Base-by-base conservation (phyloP, 2,888 invertebrate species). In the Agrotis clavis region DNA sequence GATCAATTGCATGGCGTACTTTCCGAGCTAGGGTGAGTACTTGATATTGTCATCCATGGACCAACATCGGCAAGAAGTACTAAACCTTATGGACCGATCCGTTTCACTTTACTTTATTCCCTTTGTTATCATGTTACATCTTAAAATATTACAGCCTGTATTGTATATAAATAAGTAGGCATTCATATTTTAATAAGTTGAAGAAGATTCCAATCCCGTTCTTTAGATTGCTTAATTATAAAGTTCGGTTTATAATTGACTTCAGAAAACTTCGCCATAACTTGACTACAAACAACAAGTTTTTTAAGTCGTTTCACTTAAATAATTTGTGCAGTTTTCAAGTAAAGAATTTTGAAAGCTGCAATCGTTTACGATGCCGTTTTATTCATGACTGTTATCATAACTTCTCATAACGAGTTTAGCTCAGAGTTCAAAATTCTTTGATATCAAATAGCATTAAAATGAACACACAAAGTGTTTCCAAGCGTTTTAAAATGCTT, bases 171-270 rank as follows among this genome's bases (percentile, higher is more conserved):
- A 41, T 66, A 41, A 25, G n/a, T 35, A 30, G 16, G 6, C 35
- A 50, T 47, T 25, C 48, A 67, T 67, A 50, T 30, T 77, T 57
- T 50, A 47, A 77, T 47, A 30, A 73, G 70, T 18, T 54, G n/a
- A 13, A 11, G 25, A 54, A 59, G n/a, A 78, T 25, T 60, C 25
- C 25, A 48, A 59, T 41, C 25, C 13, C 35, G 19, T 71, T 56
- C n/a, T 77, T 21, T 16, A 45, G 56, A 50, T 77, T 47, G 56
- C 16, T 69, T 77, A 77, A 57, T 69, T 69, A 57, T 69, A 77
- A 77, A 77, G 56, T 57, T 72, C 21, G 30, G 19, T 21, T 35
- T 9, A 6, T 74, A 71, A 74, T 53, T 64, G 47, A 4, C 71
- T 74, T 54, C 54, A 21, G 54, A 18, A 71, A 60, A 78, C 41